These are phyloP conservation scores for Selenia dentaria DNA, from an alignment of 2,888 invertebrate genomes.

Conservation along the genomic window DNA sequence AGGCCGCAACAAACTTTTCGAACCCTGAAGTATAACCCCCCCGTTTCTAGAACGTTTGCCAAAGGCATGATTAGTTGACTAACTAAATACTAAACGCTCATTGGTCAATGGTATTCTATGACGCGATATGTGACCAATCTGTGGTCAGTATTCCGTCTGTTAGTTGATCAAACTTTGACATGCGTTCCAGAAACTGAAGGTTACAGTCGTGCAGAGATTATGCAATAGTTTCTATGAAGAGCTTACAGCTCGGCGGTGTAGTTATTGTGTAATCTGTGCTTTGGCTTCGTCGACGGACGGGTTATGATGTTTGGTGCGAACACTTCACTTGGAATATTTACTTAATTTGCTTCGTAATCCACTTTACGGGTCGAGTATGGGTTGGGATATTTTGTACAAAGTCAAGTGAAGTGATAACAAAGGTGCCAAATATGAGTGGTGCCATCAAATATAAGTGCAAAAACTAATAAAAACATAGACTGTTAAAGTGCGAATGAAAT, in stretches of 20 bases:
- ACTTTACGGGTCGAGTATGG: no score
- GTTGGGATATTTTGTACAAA: not conserved
- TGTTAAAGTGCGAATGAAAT: conserved; percentile 1
- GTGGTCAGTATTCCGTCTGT: no score
- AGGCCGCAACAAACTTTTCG: no score
- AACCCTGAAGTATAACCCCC: no score
- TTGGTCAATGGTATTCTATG: no score
- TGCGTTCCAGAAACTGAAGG: no score
- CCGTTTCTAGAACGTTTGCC: no score
- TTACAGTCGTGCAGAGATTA: not conserved
- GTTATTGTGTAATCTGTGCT: not conserved
- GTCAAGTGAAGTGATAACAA: not conserved
- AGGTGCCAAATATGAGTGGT: conserved; percentile 33
- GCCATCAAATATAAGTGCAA: conserved; percentile 21
- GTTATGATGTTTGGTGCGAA: not conserved
- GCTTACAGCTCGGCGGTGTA: no score
- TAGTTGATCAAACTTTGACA: no score
- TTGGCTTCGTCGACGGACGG: not conserved
- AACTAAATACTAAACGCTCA: no score
- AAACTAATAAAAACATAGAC: not conserved
- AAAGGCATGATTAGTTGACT: no score
- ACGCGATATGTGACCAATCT: no score
- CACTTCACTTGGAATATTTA: not conserved
- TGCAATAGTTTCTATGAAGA: not conserved
- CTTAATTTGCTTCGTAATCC: not conserved